Percentiles rank a stretch among this genome's conserved stretches.
These are phyloP conservation scores for Paralichthys olivaceus DNA, from an alignment of 2,113 vertebrate genomes.

Conservation along the genomic window DNA sequence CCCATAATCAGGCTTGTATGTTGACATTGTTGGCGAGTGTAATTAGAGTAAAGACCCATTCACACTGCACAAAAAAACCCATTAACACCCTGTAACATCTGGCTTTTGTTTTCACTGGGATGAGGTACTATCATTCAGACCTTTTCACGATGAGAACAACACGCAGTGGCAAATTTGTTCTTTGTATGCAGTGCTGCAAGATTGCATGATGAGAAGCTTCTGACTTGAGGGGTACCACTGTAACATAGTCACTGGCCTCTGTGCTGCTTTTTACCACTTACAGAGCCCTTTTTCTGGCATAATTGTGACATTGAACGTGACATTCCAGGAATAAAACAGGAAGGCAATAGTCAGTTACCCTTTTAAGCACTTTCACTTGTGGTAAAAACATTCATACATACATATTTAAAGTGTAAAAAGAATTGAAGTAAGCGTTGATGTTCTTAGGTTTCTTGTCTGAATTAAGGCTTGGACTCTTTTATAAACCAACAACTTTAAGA, in stretches of 20 bases:
- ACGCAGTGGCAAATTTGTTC: not conserved
- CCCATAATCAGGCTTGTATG: not conserved
- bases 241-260: not conserved
- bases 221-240: too few species aligned
- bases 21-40: not conserved
- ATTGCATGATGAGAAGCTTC: too few species aligned
- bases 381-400: too few species aligned
- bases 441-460: too few species aligned
- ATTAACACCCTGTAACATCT: not conserved
- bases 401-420: not conserved
- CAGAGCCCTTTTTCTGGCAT: not conserved
- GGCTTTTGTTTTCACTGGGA: not conserved
- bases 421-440: not conserved
- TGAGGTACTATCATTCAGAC: not conserved
- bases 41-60: conserved; percentile 1
- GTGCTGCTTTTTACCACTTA: not conserved
- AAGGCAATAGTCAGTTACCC: not conserved
- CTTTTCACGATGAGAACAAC: not conserved
- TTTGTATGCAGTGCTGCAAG: not conserved
- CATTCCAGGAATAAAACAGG: not conserved
- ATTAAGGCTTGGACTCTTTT: not conserved
- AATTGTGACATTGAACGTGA: not conserved
- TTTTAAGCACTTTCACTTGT: not conserved
- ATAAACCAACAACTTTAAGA: not conserved
- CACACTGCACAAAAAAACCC: not conserved